Percentiles rank a stretch among this genome's conserved stretches.
phyloP scores from a whole-genome alignment of 2,113 vertebrate genomes.

The Crotalus helleri region DNA sequence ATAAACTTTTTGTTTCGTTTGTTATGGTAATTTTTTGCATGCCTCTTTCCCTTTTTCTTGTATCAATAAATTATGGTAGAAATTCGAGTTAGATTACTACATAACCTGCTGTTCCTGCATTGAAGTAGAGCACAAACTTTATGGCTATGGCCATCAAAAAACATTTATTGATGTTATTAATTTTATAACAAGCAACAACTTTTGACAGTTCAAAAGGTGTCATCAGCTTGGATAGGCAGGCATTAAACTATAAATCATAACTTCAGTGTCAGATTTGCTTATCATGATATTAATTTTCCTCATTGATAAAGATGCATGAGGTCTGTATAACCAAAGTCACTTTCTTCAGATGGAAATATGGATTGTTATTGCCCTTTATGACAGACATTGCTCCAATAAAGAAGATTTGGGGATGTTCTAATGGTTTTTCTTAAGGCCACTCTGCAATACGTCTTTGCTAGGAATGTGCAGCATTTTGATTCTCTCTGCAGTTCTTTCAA shows the following conservation, averaged over 20 bases:
- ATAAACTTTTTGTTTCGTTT: neutral
- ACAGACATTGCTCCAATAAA: neutral
- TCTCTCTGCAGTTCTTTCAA: neutral
- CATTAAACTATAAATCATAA: neutral
- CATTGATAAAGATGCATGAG: neutral
- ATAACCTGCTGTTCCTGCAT: neutral
- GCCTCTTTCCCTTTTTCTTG: neutral
- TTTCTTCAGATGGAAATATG: neutral
- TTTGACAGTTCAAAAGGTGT: neutral
- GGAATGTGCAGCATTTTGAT: neutral
- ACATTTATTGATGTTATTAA: constrained; percentile 12
- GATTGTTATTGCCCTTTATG: neutral
- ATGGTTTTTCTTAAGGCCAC: neutral
- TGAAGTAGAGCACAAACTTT: neutral
- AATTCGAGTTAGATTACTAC: neutral
- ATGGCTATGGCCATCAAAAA: neutral
- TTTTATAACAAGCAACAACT: neutral
- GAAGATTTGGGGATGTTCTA: neutral
- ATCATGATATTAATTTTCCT: constrained; percentile 10
- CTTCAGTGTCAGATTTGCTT: neutral
- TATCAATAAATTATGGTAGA: neutral
- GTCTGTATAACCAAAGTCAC: neutral
- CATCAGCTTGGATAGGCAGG: neutral
- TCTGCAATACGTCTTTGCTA: neutral
- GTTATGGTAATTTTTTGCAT: constrained; percentile 8